These are phyloP conservation scores for Macquaria ambigua DNA, from an alignment of 2,113 vertebrate species.

Conservation along the genomic window DNA sequence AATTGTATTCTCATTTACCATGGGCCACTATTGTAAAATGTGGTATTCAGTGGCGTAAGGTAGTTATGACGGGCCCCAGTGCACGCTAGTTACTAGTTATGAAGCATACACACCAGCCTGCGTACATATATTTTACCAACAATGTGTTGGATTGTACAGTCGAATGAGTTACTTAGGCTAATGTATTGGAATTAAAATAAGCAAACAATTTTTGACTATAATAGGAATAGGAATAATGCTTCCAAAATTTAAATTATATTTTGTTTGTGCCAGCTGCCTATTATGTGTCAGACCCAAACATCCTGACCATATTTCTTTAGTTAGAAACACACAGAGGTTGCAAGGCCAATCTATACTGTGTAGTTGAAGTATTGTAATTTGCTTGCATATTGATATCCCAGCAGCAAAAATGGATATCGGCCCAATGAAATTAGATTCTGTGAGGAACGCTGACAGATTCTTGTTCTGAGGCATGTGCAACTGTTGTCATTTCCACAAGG, in stretches of 20 bases:
- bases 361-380: slow-evolving; percentile 29
- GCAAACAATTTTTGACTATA: no score
- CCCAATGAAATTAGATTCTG: slow-evolving; percentile 58
- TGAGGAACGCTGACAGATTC: slow-evolving; percentile 50
- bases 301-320: slow-evolving; percentile 7
- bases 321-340: slow-evolving; percentile 22
- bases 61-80: no score
- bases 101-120: no score
- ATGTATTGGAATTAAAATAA: no score
- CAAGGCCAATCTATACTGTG: slow-evolving; percentile 28
- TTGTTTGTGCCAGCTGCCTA: slow-evolving; percentile 1
- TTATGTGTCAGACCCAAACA: slow-evolving; percentile 2
- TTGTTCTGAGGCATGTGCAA: slow-evolving; percentile 58
- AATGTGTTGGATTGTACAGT: no score
- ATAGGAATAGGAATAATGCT: no score
- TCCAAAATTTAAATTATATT: neutral
- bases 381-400: slow-evolving; percentile 59
- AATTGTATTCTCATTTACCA: neutral
- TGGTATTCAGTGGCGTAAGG: neutral
- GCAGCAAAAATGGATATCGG: slow-evolving; percentile 36
- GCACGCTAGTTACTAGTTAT: no score
- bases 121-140: no score
- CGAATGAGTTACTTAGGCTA: no score
- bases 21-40: neutral
- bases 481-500: slow-evolving; percentile 73